A percentile compares a stretch with the other conserved stretches of the same genome.
These are phyloP conservation scores for Malurus alboscapulatus DNA, from an alignment of 2,113 vertebrate species.

Conservation along the genomic window DNA sequence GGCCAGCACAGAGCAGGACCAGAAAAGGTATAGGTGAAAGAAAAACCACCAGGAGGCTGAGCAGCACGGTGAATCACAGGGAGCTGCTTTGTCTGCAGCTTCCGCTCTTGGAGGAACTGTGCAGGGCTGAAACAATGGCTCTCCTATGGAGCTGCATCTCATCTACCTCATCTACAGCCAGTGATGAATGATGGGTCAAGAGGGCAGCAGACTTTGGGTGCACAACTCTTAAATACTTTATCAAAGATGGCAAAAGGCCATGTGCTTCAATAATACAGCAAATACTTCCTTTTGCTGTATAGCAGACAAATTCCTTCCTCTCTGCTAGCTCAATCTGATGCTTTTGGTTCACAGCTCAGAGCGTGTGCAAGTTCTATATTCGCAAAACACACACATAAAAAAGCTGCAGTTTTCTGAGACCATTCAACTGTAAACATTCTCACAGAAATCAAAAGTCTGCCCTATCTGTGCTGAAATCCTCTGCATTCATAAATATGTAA, in stretches of 20 bases:
- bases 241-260: slow-evolving; percentile 78
- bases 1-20: background rate
- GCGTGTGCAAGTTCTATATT: background rate
- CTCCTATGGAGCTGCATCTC: slow-evolving; percentile 51
- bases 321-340: slow-evolving; percentile 56
- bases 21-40: slow-evolving; percentile 7
- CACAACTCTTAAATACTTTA: slow-evolving; percentile 69
- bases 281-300: slow-evolving; percentile 75
- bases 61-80: background rate
- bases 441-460: slow-evolving; percentile 9
- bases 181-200: slow-evolving; percentile 76
- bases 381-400: background rate
- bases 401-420: background rate
- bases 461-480: background rate
- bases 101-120: slow-evolving; percentile 57
- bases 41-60: slow-evolving; percentile 21
- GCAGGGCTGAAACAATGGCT: slow-evolving; percentile 64
- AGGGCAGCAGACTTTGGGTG: slow-evolving; percentile 78
- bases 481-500: background rate
- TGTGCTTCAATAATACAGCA: slow-evolving; percentile 65
- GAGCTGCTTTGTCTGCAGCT: slow-evolving; percentile 64
- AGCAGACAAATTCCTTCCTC: slow-evolving; percentile 74
- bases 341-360: slow-evolving; percentile 32
- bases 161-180: slow-evolving; percentile 48
- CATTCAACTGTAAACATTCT: slow-evolving; percentile 7